These are phyloP conservation scores for Pristionchus maxplancki DNA, from an alignment of 2,888 invertebrate genomes.

Conservation along the genomic window DNA sequence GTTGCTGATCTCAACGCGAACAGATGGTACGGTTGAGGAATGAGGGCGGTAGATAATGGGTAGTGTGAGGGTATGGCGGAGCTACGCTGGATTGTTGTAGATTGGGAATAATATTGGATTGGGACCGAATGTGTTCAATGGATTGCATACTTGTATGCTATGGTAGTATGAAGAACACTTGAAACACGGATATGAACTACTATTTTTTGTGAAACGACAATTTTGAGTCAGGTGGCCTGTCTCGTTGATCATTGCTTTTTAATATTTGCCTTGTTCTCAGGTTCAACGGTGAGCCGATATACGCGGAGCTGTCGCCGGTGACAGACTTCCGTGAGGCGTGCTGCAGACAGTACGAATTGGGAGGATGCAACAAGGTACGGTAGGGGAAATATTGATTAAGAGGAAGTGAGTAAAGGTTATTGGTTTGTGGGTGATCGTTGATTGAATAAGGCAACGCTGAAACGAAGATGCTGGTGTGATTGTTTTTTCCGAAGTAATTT, in stretches of 20 bases:
- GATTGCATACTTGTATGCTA: too few relatives aligned
- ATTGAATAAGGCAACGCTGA: too few relatives aligned
- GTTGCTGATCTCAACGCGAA: constrained; percentile 91
- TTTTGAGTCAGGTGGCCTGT: too few relatives aligned
- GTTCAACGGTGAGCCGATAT: constrained; percentile 94
- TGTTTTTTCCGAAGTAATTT: neutral
- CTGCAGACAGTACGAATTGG: constrained; percentile 81
- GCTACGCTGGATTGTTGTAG: too few relatives aligned
- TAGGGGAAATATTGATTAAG: neutral
- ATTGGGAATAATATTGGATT: too few relatives aligned
- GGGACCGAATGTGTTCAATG: neutral
- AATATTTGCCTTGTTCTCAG: constrained; percentile 53
- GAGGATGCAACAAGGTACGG: constrained; percentile 85
- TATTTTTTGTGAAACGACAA: neutral
- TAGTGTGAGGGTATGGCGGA: neutral
- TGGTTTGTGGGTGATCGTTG: too few relatives aligned
- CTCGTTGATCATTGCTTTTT: neutral
- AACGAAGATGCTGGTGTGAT: too few relatives aligned
- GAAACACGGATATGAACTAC: neutral
- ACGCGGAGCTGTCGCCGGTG: constrained; percentile 97
- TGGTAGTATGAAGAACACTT: neutral
- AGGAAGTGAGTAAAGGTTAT: too few relatives aligned
- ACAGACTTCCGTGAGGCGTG: constrained; percentile 99
- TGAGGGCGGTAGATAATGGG: neutral
- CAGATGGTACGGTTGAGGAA: constrained; percentile 84